Conservation (phyloP, 2,888 invertebrate genomes). For the Chymomyza caudatula region DNA sequence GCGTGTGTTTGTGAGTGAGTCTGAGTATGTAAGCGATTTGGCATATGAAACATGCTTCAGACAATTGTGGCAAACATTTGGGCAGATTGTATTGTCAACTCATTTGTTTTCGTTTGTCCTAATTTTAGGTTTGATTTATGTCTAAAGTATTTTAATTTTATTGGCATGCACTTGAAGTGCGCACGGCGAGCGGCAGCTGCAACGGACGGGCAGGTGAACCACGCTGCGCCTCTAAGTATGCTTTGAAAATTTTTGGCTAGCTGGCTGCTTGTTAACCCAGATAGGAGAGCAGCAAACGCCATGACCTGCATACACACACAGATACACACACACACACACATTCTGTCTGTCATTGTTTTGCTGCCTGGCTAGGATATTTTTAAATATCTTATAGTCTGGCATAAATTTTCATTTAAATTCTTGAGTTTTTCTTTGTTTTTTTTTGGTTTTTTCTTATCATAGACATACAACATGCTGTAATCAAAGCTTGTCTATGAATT, state of each 20-base stretch:
- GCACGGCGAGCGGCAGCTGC: background rate
- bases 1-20: background rate
- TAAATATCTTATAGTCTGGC: background rate
- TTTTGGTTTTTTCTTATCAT: background rate
- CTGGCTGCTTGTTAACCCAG: constrained; percentile 27
- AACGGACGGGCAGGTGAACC: background rate
- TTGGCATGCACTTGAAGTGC: constrained; percentile 44
- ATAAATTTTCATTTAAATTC: constrained; percentile 10
- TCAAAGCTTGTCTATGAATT: background rate
- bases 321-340: constrained; percentile 7
- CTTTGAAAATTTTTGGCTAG: constrained; percentile 8
- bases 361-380: constrained; percentile 19
- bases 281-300: constrained; percentile 15
- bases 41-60: background rate
- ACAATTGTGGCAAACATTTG: background rate
- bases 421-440: background rate
- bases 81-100: constrained; percentile 32
- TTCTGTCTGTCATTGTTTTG: constrained; percentile 35
- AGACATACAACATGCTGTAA: constrained; percentile 17
- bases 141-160: constrained; percentile 62
- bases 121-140: constrained; percentile 67
- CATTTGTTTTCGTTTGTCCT: constrained; percentile 55
- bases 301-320: background rate
- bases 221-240: background rate
- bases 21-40: background rate